Evolutionary conservation across 2,113 vertebrate genomes (phyloP).

Genomic region (Atractosteus spatula): DNA sequence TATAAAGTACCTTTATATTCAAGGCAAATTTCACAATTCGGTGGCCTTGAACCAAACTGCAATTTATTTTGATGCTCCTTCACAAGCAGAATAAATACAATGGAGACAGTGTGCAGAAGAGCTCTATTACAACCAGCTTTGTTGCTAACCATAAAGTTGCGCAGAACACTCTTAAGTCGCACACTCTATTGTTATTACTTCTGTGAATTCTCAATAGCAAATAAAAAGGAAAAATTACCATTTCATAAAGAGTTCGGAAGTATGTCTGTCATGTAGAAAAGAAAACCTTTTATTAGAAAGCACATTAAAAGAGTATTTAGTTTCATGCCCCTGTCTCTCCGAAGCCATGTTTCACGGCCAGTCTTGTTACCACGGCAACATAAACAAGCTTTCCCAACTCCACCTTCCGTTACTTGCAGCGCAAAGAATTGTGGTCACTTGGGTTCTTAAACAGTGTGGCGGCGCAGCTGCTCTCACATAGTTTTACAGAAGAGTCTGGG

Average conservation of each 20-base stretch:
- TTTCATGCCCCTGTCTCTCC: constrained; percentile 26
- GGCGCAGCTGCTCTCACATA: no score
- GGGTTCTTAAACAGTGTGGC: no score
- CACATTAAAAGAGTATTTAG: constrained; percentile 41
- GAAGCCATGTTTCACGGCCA: constrained; percentile 34
- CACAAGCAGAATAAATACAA: background rate
- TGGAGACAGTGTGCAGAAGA: no score
- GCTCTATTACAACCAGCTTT: no score
- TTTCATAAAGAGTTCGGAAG: constrained; percentile 49
- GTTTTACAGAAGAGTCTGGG: no score
- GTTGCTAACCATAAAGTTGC: no score
- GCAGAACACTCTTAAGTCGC: background rate
- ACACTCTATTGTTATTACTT: background rate
- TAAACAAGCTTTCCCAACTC: background rate
- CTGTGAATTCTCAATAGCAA: background rate
- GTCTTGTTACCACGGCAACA: constrained; percentile 42
- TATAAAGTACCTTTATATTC: no score
- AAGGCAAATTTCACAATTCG: no score
- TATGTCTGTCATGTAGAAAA: constrained; percentile 48
- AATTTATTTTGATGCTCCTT: background rate
- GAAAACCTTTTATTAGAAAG: constrained; percentile 38
- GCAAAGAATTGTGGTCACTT: no score
- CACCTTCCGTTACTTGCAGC: no score
- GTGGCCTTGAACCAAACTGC: no score
- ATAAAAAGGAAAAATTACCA: constrained; percentile 40